Evolutionary conservation across 2,113 vertebrate genomes (phyloP), one percentile per base, ranked within the genome.

Genomic region (Nothocercus julius): DNA sequence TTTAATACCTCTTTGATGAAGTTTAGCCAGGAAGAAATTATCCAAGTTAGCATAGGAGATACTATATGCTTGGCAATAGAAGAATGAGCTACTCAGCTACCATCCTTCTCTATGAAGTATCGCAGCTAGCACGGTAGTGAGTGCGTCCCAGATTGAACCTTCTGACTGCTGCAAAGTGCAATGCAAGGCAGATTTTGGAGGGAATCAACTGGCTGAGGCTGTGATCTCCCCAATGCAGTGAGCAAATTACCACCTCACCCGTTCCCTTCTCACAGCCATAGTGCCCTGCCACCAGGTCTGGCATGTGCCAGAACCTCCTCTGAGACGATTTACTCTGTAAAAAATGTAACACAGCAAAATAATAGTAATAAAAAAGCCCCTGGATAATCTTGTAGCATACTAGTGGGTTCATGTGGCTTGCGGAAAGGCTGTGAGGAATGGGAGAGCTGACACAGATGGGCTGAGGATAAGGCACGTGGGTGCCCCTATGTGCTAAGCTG

Each of bases 381-480:
- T 34, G 64, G 21, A 5, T 44, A 6, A 1, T 47, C 90, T 24
- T 81, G 19, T 62, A 44, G 59, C 53, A 4, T 1, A 0, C 53
- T 4, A 3, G 40, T 19, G 58, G n/a, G 51, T 47, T 40, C 73
- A 4, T 11, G 42, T 11, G 40, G 13, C 28, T 47, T 1, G 3
- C 25, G 13, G 2, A 10, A n/a, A 42, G 27, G 19, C 7, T 2
- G 1, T 18, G 59, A 80, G 28, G 68, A 28, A 32, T 1, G 0
- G 16, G 28, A 53, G 24, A 30, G 24, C 32, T 61, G 67, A 38
- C 2, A 3, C 2, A 1, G 54, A 62, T 44, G 40, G n/a, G 28
- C 22, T 0, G 2, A 53, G 21, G 25, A 22, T 44, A 82, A 68
- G 8, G 56, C 40, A 17, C 0, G 0, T 1, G 14, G 49, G 4